phyloP scores from a whole-genome alignment of 2,888 invertebrate genomes.

The Rotaria socialis region DNA sequence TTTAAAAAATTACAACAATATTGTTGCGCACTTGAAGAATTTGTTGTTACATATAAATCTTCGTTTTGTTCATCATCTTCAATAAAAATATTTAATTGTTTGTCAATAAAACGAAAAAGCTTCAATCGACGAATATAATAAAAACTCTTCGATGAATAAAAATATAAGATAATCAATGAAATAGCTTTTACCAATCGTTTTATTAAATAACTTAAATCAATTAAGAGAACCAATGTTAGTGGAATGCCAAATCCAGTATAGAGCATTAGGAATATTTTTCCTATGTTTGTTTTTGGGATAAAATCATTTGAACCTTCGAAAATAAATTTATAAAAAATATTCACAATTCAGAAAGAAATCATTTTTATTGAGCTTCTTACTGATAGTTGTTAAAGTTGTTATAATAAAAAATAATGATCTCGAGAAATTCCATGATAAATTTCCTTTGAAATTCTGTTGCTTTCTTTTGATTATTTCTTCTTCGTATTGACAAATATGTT shows the following conservation, averaged over 20 bases:
- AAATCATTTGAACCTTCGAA: not conserved
- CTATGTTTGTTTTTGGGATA: not conserved
- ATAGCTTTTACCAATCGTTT: not conserved
- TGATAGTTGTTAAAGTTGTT: slow-evolving; percentile 44
- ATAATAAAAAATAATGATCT: slow-evolving; percentile 34
- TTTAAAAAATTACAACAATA: not conserved
- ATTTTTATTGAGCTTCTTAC: not conserved
- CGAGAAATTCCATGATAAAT: slow-evolving; percentile 37
- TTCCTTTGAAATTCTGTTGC: not conserved
- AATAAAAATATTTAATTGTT: not conserved
- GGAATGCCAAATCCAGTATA: not conserved
- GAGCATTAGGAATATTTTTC: not conserved
- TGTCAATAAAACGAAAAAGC: not conserved
- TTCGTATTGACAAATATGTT: not conserved
- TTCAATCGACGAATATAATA: not conserved
- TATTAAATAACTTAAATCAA: not conserved
- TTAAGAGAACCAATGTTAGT: slow-evolving; percentile 18
- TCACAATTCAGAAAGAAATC: not conserved
- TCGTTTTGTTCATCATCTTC: not conserved
- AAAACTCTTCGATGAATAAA: not conserved
- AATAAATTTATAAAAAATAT: not conserved
- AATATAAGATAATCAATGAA: not conserved
- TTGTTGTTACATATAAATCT: not conserved
- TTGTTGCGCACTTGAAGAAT: not conserved
- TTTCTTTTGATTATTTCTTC: not conserved